Percentiles rank a stretch among this genome's conserved stretches.
These are phyloP conservation scores for Erynnis tages DNA, from an alignment of 2,888 invertebrate genomes.

Conservation along the genomic window DNA sequence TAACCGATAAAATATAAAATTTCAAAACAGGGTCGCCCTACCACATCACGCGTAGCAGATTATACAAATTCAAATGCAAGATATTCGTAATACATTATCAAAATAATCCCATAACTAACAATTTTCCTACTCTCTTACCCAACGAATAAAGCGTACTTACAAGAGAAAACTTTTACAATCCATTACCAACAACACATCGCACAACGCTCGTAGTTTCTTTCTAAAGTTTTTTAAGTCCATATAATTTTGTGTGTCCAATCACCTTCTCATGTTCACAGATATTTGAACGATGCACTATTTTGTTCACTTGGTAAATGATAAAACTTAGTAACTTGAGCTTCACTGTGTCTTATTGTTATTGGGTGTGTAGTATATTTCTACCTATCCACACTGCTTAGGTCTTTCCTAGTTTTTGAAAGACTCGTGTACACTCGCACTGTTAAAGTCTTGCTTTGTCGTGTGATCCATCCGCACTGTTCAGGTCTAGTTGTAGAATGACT, in stretches of 20 bases:
- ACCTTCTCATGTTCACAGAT: slow-evolving; percentile 71
- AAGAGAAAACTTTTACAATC: slow-evolving; percentile 60
- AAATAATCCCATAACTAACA: slow-evolving; percentile 62
- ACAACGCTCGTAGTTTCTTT: slow-evolving; percentile 61
- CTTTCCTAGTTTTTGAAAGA: too few species aligned
- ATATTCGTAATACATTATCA: slow-evolving; percentile 34
- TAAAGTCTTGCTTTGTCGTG: too few species aligned
- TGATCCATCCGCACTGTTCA: too few species aligned
- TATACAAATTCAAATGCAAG: slow-evolving; percentile 37
- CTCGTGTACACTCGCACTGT: too few species aligned
- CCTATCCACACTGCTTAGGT: too few species aligned
- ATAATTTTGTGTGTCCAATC: slow-evolving; percentile 64
- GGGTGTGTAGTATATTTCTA: too few species aligned
- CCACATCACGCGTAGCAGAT: slow-evolving; percentile 17
- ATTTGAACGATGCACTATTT: slow-evolving; percentile 49
- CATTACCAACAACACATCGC: slow-evolving; percentile 71
- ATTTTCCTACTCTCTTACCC: slow-evolving; percentile 60
- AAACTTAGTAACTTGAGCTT: slow-evolving; percentile 50
- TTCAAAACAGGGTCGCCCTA: slow-evolving; percentile 20
- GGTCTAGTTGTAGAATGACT: too few species aligned
- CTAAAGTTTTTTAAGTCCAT: slow-evolving; percentile 59
- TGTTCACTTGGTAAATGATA: slow-evolving; percentile 13
- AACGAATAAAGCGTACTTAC: slow-evolving; percentile 61
- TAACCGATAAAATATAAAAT: slow-evolving; percentile 29
- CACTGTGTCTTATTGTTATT: slow-evolving; percentile 40